A percentile compares a stretch with the other conserved stretches of the same genome.
phyloP scores from a whole-genome alignment of 92 coral and sea anemone species.

The Epizoanthus fatuus region DNA sequence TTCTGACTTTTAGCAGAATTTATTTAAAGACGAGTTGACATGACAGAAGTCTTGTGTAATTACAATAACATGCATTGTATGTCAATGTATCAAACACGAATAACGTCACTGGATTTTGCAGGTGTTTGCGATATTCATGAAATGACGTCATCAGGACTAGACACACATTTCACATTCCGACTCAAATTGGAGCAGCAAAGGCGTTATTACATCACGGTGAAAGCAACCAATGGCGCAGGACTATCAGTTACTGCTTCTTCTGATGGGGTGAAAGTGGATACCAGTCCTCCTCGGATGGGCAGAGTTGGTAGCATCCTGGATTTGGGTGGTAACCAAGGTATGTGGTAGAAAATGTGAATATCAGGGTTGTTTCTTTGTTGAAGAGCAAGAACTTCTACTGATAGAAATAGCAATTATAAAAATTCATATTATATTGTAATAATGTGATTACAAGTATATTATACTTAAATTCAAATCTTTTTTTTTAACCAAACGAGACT shows the following conservation, averaged over 20 bases:
- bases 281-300: conserved; percentile 76
- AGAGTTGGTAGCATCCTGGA: conserved; percentile 43
- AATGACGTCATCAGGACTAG: conserved; percentile 70
- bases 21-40: too few species aligned
- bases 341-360: neutral
- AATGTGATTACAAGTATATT: too few species aligned
- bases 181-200: conserved; percentile 71
- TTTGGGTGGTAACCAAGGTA: conserved; percentile 7
- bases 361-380: too few species aligned
- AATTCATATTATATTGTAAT: neutral
- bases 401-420: neutral
- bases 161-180: conserved; percentile 46
- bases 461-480: too few species aligned
- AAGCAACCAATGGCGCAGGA: conserved; percentile 94
- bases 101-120: conserved; percentile 21
- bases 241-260: conserved; percentile 78
- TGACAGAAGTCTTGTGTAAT: too few species aligned
- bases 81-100: neutral
- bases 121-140: conserved; percentile 79
- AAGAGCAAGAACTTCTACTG: too few species aligned
- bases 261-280: conserved; percentile 85
- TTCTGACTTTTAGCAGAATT: too few species aligned
- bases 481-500: too few species aligned
- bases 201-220: conserved; percentile 86
- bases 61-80: neutral